phyloP scores from a whole-genome alignment of 2,797 vertebrate genomes.

The Denticeps clupeoides region DNA sequence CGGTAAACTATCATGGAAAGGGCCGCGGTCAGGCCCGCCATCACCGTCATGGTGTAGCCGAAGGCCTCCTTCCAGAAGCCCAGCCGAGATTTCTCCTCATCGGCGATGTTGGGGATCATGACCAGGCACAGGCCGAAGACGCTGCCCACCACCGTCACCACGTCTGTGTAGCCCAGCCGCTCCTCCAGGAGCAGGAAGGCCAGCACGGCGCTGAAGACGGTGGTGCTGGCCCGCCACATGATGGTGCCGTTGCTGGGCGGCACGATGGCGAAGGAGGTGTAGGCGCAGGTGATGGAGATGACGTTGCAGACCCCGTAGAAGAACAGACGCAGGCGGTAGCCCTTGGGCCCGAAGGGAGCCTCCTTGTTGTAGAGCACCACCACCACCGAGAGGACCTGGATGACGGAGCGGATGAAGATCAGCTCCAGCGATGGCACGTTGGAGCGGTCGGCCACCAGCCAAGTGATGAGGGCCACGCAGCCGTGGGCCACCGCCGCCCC shows the following conservation, averaged over 20 bases:
- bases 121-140: conserved; percentile 89
- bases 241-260: conserved; percentile 93
- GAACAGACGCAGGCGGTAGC: conserved; percentile 84
- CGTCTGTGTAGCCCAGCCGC: conserved; percentile 75
- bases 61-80: conserved; percentile 95
- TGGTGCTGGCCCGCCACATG: conserved; percentile 96
- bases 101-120: conserved; percentile 88
- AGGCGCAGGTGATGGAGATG: conserved; percentile 95
- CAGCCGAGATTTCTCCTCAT: conserved; percentile 77
- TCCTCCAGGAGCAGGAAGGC: conserved; percentile 90
- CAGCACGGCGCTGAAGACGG: conserved; percentile 86
- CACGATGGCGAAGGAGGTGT: conserved; percentile 93
- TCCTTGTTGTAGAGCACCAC: conserved; percentile 86
- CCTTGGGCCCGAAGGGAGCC: conserved; percentile 85
- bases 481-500: conserved; percentile 88
- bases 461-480: conserved; percentile 88
- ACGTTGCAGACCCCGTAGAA: conserved; percentile 94
- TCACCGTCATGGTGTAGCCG: conserved; percentile 94
- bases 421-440: conserved; percentile 95
- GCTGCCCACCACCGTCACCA: conserved; percentile 79
- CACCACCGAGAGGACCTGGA: conserved; percentile 84
- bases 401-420: conserved; percentile 92
- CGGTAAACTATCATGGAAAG: conserved; percentile 97
- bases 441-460: conserved; percentile 85
- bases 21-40: conserved; percentile 90